Conservation (phyloP, 2,113 vertebrate species). For the Dolichotis patagonum region DNA sequence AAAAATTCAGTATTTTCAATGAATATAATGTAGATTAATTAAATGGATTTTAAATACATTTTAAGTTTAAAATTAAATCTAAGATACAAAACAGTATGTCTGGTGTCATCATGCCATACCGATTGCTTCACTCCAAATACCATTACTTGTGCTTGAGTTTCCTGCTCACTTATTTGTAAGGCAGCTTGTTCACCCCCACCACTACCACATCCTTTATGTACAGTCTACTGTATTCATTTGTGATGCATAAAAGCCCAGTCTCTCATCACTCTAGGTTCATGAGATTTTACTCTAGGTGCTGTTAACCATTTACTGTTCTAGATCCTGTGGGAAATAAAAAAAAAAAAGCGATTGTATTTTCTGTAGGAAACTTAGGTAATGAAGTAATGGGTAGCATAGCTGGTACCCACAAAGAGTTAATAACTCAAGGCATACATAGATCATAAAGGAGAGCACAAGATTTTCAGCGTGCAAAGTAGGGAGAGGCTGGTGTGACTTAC, state of each 20-base stretch:
- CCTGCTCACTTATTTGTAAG: not conserved
- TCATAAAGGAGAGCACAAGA: not conserved
- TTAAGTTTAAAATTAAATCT: not conserved
- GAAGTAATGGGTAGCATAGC: not conserved
- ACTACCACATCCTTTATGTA: not conserved
- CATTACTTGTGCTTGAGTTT: not conserved
- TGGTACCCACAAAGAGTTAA: not conserved
- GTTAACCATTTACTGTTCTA: not conserved
- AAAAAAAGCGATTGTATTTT: not conserved
- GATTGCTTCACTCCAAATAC: not conserved
- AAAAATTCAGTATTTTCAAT: conserved; percentile 16
- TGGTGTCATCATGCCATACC: not conserved
- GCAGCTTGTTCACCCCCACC: not conserved
- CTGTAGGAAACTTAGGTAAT: not conserved
- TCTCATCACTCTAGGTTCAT: too few relatives aligned
- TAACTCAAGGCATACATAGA: not conserved
- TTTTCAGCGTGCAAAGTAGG: not conserved
- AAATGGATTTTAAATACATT: not conserved
- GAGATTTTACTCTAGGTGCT: not conserved
- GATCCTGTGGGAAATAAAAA: not conserved
- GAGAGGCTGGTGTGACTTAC: not conserved
- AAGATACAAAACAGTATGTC: not conserved
- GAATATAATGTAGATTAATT: not conserved
- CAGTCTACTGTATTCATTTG: not conserved
- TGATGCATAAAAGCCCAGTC: not conserved